Evolutionary conservation across 2,888 invertebrate genomes (phyloP), one percentile per base, ranked within the genome.

Genomic region (Amphipyra berbera): DNA sequence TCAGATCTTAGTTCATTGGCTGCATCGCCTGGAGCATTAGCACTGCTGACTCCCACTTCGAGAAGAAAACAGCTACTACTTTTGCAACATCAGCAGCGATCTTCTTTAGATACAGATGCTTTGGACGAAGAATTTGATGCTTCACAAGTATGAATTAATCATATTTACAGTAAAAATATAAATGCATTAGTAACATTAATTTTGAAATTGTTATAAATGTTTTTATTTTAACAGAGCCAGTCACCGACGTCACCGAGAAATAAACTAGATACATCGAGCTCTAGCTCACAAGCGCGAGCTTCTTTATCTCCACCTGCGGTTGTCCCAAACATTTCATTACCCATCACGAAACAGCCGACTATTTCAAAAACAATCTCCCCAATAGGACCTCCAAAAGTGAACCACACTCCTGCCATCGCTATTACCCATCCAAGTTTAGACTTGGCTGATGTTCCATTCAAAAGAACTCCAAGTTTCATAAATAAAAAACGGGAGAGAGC

Each of bases 61-160:
- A 96, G 97, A 82, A 95, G 98, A 78, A 97, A 97, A 90, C 97
- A 97, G 83, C 94, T 97, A 38, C 92, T 98, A 40, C 89, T 98
- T 78, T 90, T 97, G 54, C 98, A 98, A 86, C 98, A 98, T 87
- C 98, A 98, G 85, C 98, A 98, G 88, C 95, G 98, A 72, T 98
- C 98, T 61, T 98, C 98, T 12, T 96, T 98, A 90, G 98, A 98
- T 84, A 98, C 97, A 0, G 98, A 98, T 84, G 97, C 96, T 15
- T 92, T 98, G 61, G 97, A 97, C 73, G 96, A 97, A 82, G 97
- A 97, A 88, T 95, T 96, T 80, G 95, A 96, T 85, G 95, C 95
- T 44, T 96, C 96, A 68, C 96, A 96, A 85, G 95, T 95, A 72
- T 47, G 54, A 69, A 53, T 35, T 12, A 13, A 41, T 35, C 30